phyloP scores from a whole-genome alignment of 1,140 invertebrate species.

The Solen grandis region DNA sequence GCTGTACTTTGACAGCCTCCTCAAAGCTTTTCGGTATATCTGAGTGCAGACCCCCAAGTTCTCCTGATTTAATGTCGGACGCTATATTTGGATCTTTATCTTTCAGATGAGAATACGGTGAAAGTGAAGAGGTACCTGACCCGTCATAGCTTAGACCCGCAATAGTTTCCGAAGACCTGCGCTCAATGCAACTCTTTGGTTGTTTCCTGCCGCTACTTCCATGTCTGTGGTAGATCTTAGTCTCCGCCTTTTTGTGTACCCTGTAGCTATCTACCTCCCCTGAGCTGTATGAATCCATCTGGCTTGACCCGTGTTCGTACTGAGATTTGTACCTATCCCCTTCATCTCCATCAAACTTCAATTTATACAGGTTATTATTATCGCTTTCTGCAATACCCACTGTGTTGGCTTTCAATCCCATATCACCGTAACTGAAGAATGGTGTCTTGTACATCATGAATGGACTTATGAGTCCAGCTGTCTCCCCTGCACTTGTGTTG shows the following conservation, averaged over 20 bases:
- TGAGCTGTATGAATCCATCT: neutral
- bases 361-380: neutral
- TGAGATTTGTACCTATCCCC: conserved; percentile 18
- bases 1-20: conserved; percentile 50
- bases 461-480: neutral
- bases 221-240: conserved; percentile 36
- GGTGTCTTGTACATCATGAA: neutral
- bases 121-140: neutral
- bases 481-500: neutral
- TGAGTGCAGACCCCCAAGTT: neutral
- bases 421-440: neutral
- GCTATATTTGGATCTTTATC: conserved; percentile 24
- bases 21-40: conserved; percentile 47
- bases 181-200: conserved; percentile 12
- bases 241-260: conserved; percentile 44
- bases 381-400: too few relatives aligned
- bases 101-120: conserved; percentile 1
- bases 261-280: neutral
- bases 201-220: conserved; percentile 27
- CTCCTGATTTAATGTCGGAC: too few relatives aligned
- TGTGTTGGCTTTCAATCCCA: neutral
- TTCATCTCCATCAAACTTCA: neutral
- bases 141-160: conserved; percentile 16
- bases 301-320: neutral
- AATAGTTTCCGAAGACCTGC: conserved; percentile 18